These are phyloP conservation scores for Nemotelus pantherinus DNA, from an alignment of 2,888 invertebrate species.

Conservation along the genomic window DNA sequence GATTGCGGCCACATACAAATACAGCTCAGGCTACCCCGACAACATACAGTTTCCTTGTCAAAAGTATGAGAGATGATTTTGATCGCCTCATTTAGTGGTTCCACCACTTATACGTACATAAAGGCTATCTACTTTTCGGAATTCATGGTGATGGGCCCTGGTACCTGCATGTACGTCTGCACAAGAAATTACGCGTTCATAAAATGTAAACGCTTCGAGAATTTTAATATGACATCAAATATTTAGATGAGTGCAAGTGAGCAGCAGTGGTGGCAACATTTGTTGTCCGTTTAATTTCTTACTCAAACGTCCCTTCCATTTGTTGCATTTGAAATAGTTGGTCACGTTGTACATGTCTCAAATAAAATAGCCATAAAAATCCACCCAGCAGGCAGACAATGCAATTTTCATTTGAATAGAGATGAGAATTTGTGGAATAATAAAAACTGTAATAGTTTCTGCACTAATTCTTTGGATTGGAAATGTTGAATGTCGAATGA, in stretches of 20 bases:
- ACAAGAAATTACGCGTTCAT: conserved; percentile 51
- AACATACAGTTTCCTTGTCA: neutral
- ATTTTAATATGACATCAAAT: conserved; percentile 47
- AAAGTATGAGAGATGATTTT: conserved; percentile 20
- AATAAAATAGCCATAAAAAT: conserved; percentile 5
- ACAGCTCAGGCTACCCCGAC: too few relatives aligned
- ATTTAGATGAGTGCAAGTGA: neutral
- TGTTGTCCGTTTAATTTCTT: neutral
- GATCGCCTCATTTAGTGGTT: conserved; percentile 35
- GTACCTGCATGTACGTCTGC: conserved; percentile 47
- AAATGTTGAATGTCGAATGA: neutral
- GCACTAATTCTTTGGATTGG: conserved; percentile 11
- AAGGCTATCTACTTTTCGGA: neutral
- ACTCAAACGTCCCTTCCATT: neutral
- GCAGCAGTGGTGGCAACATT: neutral
- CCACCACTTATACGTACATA: neutral
- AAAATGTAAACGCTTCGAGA: conserved; percentile 50
- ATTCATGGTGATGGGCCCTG: conserved; percentile 36
- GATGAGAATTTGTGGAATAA: conserved; percentile 6
- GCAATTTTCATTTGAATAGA: conserved; percentile 29
- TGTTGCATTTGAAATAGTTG: neutral
- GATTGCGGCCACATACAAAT: neutral
- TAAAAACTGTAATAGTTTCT: conserved; percentile 28
- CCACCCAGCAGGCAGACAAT: neutral
- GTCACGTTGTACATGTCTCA: neutral